Base-by-base conservation (phyloP, 92 coral and sea anemone genomes). In the Porites lobata region DNA sequence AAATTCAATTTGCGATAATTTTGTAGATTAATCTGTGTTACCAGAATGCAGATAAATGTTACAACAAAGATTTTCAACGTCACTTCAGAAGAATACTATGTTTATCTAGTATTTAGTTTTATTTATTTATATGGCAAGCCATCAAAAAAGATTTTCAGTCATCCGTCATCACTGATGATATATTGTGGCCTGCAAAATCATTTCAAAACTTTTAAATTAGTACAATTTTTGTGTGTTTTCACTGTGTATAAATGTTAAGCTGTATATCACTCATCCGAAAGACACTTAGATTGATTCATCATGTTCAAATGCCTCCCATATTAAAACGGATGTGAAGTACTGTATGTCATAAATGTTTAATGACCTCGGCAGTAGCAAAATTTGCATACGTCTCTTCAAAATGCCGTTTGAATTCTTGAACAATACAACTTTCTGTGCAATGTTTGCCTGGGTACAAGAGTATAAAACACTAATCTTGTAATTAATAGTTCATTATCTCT, bases 401-500 rank as follows among this genome's bases (percentile, higher is more conserved):
- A 80, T 52, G 20, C 69, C 58, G 58, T 8, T 51, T 18, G 71
- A 7, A 56, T 84, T 22, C 32, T 59, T 22, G 24, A 14, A 17
- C 73, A 63, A 74, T 62, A 61, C 56, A 58, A 17, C 29, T 74
- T 61, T 65, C 81, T 43, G 72, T 29, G 47, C 50, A 7, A 21
- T 19, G 59, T 20, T 70, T 62, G 58, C 22, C 43, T 14, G 80
- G 63, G 87, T 47, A 43, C 32, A 72, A 73, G 32, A 63, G 61
- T 52, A 62, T 86, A 79, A 84, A 89, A 84, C 78, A 72, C 77
- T 86, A 69, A 80, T 81, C 89, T 75, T 56, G 91, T 90, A 90
- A 90, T 90, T 90, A 90, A 90, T 68, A 90, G 90, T 84, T 90
- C 85, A 86, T 90, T 90, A 90, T 80, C 93, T 78, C 58, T 75